Base-by-base conservation (phyloP, 2,888 invertebrate genomes). In the Ophioninae sp. region DNA sequence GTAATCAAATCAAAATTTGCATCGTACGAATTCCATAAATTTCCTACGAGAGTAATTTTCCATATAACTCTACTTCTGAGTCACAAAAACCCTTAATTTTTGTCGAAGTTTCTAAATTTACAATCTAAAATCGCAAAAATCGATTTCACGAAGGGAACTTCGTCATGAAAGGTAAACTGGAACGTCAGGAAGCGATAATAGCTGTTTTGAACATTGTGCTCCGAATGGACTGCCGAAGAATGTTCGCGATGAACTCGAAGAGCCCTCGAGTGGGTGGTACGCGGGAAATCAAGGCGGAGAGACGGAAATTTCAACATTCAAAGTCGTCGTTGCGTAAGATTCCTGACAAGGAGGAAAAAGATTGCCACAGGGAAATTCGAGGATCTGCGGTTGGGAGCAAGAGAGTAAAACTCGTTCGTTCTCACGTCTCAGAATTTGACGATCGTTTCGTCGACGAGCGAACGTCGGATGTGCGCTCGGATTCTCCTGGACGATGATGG, bases 261-360 rank as follows among this genome's bases (percentile, higher is more conserved):
- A 71, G 22, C 3, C n/a, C 9, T 58, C 7, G 22, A 51, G n/a
- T 13, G 1, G 44, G 13, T 44, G 30, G 0, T 20, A 30, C 30
- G 44, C 44, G 73, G 30, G 63, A 74, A 64, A 63, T n/a, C 8
- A 22, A 51, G 51, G 10, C 20, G n/a, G 22, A n/a, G 69, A 63
- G 13, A 22, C 7, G 6, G 6, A 39, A 51, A 23, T 56, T 20
- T 30, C 69, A n/a, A 17, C 30, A n/a, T 68, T 39, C 20, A 17
- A 68, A 22, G 41, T 76, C 22, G 61, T 59, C n/a, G 65, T 44
- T 20, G 41, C 39, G 78, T 23, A 22, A 72, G 72, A 81, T 85
- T 84, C 85, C 87, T 87, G 87, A 86, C 86, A 88, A 87, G 61
- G 44, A 79, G 87, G 88, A 88, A 89, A 85, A 88, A 87, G 87